These are phyloP conservation scores for Sebastes iracundus DNA, from an alignment of 2,797 vertebrate species.

Conservation along the genomic window DNA sequence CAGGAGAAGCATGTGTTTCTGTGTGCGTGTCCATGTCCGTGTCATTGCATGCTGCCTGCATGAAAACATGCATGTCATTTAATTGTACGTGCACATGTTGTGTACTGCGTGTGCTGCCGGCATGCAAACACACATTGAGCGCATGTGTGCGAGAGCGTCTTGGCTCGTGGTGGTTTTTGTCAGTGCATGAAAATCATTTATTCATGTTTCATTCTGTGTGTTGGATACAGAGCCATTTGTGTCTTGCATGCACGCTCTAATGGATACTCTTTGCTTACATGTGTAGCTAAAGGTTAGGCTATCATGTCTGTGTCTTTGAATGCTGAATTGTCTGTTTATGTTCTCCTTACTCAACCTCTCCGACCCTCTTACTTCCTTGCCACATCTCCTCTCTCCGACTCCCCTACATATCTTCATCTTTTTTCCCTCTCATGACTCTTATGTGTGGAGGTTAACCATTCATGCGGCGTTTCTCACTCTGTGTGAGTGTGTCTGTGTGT, in stretches of 20 bases:
- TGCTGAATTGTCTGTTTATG: not conserved
- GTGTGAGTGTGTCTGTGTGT: conserved; percentile 33
- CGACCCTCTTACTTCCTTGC: not conserved
- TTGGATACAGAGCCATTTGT: conserved; percentile 38
- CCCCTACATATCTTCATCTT: conserved; percentile 7
- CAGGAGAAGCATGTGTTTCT: conserved; percentile 8
- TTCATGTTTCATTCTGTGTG: conserved; percentile 59
- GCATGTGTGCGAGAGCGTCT: conserved; percentile 28
- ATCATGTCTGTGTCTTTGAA: conserved; percentile 11
- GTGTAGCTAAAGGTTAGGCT: conserved; percentile 33
- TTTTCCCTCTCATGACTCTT: conserved; percentile 4
- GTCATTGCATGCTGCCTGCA: conserved; percentile 46
- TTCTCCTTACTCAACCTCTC: conserved; percentile 11
- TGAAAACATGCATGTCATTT: conserved; percentile 61
- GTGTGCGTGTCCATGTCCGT: conserved; percentile 41
- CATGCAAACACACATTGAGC: conserved; percentile 17
- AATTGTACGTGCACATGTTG: conserved; percentile 33
- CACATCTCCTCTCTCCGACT: not conserved
- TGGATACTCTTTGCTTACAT: conserved; percentile 35
- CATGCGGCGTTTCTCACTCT: conserved; percentile 8
- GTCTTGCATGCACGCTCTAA: conserved; percentile 30
- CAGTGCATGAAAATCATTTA: conserved; percentile 72
- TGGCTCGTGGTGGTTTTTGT: conserved; percentile 51
- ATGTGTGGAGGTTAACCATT: conserved; percentile 21
- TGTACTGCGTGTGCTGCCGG: conserved; percentile 18